Evolutionary conservation across 37 sponge, comb jelly and placozoan species (phyloP), one percentile per base, ranked within the genome.

Genomic region (Eunapius fragilis): DNA sequence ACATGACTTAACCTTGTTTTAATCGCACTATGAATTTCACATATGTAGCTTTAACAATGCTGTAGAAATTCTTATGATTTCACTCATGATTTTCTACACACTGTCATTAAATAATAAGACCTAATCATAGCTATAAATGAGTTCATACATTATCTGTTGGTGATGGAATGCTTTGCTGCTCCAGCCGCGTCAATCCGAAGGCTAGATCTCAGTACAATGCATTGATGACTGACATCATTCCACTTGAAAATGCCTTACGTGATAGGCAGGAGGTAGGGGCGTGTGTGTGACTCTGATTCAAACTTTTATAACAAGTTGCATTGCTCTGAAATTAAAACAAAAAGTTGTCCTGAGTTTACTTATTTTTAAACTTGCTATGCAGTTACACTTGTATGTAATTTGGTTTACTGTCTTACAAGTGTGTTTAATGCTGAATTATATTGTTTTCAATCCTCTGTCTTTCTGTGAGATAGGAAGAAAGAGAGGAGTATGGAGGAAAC

Each of bases 221-320:
- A 28, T 14, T 82, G 47, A 86, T 86, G 81, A 73, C 71, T 22
- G 87, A 86, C 69, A 32, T 91, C 31, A 91, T 86, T 48, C 91
- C 91, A 69, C 34, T 91, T 38, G 91, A 91, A 83, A 86, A 82
- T 48, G 83, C 32, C 37, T 38, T 91, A 26, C 71, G 36, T n/a
- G 41, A 31, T 22, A 81, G 48, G 34, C 91, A 91, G 47, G 49
- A 77, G 78, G 88, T 88, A 26, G 72, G 23, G 45, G 14, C 13
- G 17, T 25, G 71, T 24, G n/a, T n/a, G 0, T 2, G 1, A 28
- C 17, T 17, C 35, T 41, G 3, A 71, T 73, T 22, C 50, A 1
- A 23, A 33, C 26, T 48, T 48, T 7, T 27, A 83, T 82, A 74
- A 41, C n/a, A 74, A 82, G 36, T 71, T 35, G 72, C 3, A 10